Evolutionary conservation across 2,113 vertebrate genomes (phyloP), one percentile per base, ranked within the genome.

Genomic region (Amazona guildingii): DNA sequence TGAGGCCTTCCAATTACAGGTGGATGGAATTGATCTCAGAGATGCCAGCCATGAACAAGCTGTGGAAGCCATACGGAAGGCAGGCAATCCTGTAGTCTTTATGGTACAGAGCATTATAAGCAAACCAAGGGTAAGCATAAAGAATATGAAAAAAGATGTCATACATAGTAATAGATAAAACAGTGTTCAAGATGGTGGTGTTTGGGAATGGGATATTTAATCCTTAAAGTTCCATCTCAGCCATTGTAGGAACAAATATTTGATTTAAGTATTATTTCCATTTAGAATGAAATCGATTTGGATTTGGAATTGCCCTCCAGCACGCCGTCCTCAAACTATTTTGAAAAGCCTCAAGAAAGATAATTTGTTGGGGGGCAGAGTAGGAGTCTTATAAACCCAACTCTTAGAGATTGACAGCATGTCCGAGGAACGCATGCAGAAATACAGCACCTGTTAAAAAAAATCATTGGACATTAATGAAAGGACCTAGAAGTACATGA

Each of bases 1-100:
- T 97, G 93, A 97, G 97, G 98, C 94, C 97, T 98, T 98, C 96
- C 97, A 89, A 97, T 98, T 97, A 91, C 98, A 99, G 99, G 99
- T 99, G 98, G 99, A 99, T 88, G 99, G 99, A 86, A 99, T 98
- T 86, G 99, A 99, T 94, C 98, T 99, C 94, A 98, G 99, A 98
- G 99, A 99, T 92, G 99, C 99, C 73, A 99, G 99, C 97, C 99
- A 99, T 1, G 99, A 99, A 92, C 99, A 99, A 98, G 99, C 99
- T 63, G 99, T 99, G 97, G 99, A 99, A 98, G 99, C 99, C 97
- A 99, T 99, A 97, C 99, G 99, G 95, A 99, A 98, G 97, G 99
- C 99, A 94, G 99, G 99, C 86, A 99, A 99, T 97, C 99, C 99
- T 20, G 99, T 99, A 89, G 97, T 99, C 95, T 99, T 99, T 97